These are phyloP conservation scores for Deroptyus accipitrinus DNA, from an alignment of 2,113 vertebrate genomes.

Conservation along the genomic window DNA sequence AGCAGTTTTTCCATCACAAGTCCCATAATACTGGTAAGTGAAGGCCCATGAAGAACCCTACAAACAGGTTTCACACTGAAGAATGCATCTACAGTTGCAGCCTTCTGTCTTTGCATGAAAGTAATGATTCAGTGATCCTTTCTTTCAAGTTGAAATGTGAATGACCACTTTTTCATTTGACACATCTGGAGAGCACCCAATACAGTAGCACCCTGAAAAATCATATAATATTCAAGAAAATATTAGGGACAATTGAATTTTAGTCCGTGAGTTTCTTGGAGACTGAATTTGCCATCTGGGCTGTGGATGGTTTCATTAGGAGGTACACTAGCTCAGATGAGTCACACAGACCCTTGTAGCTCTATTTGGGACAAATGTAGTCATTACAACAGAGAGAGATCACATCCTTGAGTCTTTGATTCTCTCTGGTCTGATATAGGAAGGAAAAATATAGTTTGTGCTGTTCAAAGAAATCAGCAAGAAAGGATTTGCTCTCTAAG, in stretches of 20 bases:
- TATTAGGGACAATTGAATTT: background rate
- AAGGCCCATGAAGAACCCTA: background rate
- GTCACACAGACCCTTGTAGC: background rate
- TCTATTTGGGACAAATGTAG: background rate
- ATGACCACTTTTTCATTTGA: background rate
- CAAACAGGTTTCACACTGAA: background rate
- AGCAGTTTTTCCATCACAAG: background rate
- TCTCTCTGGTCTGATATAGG: background rate
- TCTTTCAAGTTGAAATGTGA: background rate
- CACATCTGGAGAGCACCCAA: background rate
- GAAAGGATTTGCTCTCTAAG: background rate
- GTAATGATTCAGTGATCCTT: background rate
- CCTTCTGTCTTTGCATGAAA: background rate
- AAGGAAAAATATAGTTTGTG: background rate
- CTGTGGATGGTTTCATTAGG: background rate
- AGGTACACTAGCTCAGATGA: background rate
- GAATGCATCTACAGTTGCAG: background rate
- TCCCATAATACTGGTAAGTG: background rate
- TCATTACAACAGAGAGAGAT: background rate
- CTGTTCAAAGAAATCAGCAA: background rate
- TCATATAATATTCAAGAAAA: background rate
- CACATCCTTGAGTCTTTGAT: background rate
- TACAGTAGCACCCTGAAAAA: background rate
- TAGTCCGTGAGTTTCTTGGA: background rate
- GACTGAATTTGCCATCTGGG: background rate